A percentile compares a stretch with the other conserved stretches of the same genome.
Conservation (phyloP, 2,797 vertebrate genomes). For the Coregonus sp. region DNA sequence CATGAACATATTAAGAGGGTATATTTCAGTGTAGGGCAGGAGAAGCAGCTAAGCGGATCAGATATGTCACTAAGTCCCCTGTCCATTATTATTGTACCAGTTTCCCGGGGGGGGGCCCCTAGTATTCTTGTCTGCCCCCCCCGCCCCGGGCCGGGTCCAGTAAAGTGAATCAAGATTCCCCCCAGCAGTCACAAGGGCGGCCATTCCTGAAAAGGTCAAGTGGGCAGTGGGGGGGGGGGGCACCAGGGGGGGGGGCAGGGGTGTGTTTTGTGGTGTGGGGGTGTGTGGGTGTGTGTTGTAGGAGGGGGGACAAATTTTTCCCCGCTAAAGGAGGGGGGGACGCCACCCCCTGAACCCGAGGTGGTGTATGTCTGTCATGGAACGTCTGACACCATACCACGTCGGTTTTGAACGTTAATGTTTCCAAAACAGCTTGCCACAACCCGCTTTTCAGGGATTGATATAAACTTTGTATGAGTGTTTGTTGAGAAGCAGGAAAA, state of each 20-base stretch:
- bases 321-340: too few relatives aligned
- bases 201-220: slow-evolving; percentile 65
- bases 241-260: slow-evolving; percentile 17
- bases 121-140: slow-evolving; percentile 34
- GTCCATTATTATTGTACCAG: not conserved
- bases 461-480: slow-evolving; percentile 61
- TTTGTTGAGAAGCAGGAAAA: slow-evolving; percentile 67
- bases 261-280: too few relatives aligned
- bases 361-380: too few relatives aligned
- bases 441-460: too few relatives aligned
- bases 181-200: slow-evolving; percentile 40
- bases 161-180: slow-evolving; percentile 52
- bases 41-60: not conserved
- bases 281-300: too few relatives aligned
- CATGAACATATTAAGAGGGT: not conserved
- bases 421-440: too few relatives aligned
- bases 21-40: not conserved
- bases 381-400: too few relatives aligned
- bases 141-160: too few relatives aligned
- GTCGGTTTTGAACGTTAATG: too few relatives aligned
- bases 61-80: not conserved
- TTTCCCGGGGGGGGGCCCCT: not conserved
- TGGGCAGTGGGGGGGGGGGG: slow-evolving; percentile 29
- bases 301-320: too few relatives aligned
- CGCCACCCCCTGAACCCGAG: too few relatives aligned